Evolutionary conservation across 2,797 vertebrate species (phyloP).

Genomic region (Enteromius treurensis): DNA sequence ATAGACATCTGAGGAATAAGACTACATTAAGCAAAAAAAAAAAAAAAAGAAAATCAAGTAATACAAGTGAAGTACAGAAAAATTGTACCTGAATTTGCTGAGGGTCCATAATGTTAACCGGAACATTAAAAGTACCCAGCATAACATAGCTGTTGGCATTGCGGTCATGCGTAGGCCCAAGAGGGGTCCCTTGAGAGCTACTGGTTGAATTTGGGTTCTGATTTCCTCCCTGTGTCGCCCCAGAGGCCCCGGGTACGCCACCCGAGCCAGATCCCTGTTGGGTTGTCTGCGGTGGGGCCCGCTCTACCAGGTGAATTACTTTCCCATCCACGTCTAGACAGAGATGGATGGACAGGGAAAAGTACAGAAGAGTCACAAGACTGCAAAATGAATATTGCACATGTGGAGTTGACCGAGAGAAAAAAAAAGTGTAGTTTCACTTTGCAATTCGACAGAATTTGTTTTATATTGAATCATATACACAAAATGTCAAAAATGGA

Average conservation of each 20-base stretch:
- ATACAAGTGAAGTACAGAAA: not conserved
- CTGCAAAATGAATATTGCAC: not conserved
- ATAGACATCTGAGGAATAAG: slow-evolving; percentile 77
- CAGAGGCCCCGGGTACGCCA: slow-evolving; percentile 69
- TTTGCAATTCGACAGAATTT: not conserved
- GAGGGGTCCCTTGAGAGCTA: slow-evolving; percentile 70
- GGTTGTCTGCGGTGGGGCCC: slow-evolving; percentile 88
- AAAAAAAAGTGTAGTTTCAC: not conserved
- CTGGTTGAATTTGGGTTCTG: slow-evolving; percentile 74
- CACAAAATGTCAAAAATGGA: not conserved
- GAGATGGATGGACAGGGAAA: not conserved
- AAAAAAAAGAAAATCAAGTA: not conserved
- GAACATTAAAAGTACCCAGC: slow-evolving; percentile 94
- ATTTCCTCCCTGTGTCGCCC: slow-evolving; percentile 69
- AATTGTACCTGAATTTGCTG: slow-evolving; percentile 80
- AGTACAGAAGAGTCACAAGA: not conserved
- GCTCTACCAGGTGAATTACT: slow-evolving; percentile 93
- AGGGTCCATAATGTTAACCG: slow-evolving; percentile 86
- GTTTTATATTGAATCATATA: not conserved
- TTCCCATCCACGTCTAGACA: slow-evolving; percentile 89
- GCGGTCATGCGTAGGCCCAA: slow-evolving; percentile 85
- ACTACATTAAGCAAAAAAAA: not conserved
- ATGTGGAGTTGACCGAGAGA: not conserved
- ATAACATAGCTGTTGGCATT: slow-evolving; percentile 95
- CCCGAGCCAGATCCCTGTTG: slow-evolving; percentile 82